Evolutionary conservation across 2,113 vertebrate genomes (phyloP).

Genomic region (Aleadryas rufinucha): DNA sequence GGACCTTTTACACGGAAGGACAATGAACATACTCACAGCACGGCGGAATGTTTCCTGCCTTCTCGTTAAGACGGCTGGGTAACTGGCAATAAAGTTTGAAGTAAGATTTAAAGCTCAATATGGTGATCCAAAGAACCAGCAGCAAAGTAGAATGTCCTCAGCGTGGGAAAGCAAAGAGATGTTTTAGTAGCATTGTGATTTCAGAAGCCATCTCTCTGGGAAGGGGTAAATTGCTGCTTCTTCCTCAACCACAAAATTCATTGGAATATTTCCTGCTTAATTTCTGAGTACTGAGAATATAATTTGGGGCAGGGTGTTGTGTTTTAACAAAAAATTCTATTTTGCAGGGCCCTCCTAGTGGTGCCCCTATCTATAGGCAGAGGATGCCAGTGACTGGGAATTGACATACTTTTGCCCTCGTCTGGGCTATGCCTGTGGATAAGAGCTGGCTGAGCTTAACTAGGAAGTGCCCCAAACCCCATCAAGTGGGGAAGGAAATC

Average conservation of each 20-base stretch:
- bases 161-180: neutral
- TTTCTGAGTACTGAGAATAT: neutral
- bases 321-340: neutral
- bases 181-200: neutral
- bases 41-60: neutral
- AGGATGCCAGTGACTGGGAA: neutral
- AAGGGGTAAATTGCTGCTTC: neutral
- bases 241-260: neutral
- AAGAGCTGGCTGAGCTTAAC: neutral
- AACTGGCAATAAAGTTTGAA: neutral
- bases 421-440: neutral
- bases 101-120: neutral
- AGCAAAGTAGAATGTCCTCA: neutral
- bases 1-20: neutral
- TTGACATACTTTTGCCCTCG: neutral
- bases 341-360: neutral
- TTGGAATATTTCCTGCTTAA: neutral
- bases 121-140: neutral
- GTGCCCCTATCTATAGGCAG: neutral
- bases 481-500: neutral
- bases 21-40: accelerated
- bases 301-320: neutral
- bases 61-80: neutral
- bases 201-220: neutral
- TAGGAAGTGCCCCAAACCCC: neutral